phyloP scores from a whole-genome alignment of 2,797 vertebrate genomes.

The Dicrostonyx torquatus region DNA sequence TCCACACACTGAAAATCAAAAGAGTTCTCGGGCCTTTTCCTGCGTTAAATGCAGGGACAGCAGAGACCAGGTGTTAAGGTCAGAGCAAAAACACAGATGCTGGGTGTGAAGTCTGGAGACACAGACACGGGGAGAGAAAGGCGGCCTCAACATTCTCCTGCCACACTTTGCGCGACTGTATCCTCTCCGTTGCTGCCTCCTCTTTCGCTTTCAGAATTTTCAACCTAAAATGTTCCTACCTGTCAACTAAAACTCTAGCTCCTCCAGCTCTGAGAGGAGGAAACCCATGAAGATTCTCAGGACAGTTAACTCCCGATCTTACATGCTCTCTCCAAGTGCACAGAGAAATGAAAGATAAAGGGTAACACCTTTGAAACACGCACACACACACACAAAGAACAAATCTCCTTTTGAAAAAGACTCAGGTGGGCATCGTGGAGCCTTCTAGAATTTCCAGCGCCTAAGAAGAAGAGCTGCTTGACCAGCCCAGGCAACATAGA shows the following conservation, averaged over 20 bases:
- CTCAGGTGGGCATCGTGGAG: too few relatives aligned
- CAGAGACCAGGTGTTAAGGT: slow-evolving; percentile 3
- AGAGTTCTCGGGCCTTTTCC: neutral
- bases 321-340: neutral
- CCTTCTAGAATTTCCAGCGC: neutral
- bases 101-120: neutral
- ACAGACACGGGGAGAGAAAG: neutral
- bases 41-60: neutral
- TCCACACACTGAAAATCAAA: slow-evolving; percentile 10
- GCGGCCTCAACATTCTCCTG: neutral
- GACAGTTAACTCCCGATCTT: neutral
- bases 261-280: neutral
- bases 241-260: neutral
- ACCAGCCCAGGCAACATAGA: neutral
- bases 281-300: neutral
- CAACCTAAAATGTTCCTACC: neutral
- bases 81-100: slow-evolving; percentile 7
- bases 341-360: neutral
- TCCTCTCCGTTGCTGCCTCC: neutral
- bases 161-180: neutral
- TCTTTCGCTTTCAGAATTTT: slow-evolving; percentile 7
- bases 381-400: neutral
- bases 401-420: neutral
- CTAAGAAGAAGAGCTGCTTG: neutral
- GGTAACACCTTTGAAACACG: neutral